A percentile compares a stretch with the other conserved stretches of the same genome.
phyloP scores from a whole-genome alignment of 2,888 invertebrate species.

The Quadriops clusia region DNA sequence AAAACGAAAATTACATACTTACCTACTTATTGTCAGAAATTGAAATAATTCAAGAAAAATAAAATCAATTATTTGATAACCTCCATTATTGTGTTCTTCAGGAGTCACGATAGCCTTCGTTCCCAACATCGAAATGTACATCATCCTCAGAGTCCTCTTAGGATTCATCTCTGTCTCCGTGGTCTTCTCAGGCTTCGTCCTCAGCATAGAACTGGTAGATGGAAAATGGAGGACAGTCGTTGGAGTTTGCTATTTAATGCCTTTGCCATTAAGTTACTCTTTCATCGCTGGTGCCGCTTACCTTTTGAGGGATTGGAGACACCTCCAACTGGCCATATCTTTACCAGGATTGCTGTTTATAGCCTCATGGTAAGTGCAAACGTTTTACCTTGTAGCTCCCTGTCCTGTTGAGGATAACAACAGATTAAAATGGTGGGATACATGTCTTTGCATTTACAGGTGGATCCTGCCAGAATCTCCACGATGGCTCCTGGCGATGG shows the following conservation, averaged over 20 bases:
- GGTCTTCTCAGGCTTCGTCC: slow-evolving; percentile 68
- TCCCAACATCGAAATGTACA: slow-evolving; percentile 58
- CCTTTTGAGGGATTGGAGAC: slow-evolving; percentile 58
- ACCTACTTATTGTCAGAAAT: no score
- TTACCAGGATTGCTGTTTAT: slow-evolving; percentile 59
- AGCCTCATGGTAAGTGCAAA: slow-evolving; percentile 51
- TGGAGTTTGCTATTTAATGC: slow-evolving; percentile 70
- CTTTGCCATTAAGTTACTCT: slow-evolving; percentile 64
- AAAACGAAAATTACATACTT: no score
- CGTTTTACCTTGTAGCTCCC: no score
- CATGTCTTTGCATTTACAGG: slow-evolving; percentile 37
- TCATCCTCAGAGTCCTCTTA: slow-evolving; percentile 54
- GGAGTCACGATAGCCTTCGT: slow-evolving; percentile 51
- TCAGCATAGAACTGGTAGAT: slow-evolving; percentile 67
- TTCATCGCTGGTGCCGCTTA: slow-evolving; percentile 61
- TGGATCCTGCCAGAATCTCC: slow-evolving; percentile 71
- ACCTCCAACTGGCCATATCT: slow-evolving; percentile 59
- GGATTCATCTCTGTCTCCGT: slow-evolving; percentile 72
- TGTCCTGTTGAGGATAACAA: no score
- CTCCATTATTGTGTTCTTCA: no score
- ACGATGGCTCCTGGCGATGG: slow-evolving; percentile 63
- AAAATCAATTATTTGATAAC: no score
- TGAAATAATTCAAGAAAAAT: no score
- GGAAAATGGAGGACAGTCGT: slow-evolving; percentile 71
- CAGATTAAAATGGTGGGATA: background rate